These are phyloP conservation scores for Bembecia ichneumoniformis DNA, from an alignment of 2,888 invertebrate species.

Conservation along the genomic window DNA sequence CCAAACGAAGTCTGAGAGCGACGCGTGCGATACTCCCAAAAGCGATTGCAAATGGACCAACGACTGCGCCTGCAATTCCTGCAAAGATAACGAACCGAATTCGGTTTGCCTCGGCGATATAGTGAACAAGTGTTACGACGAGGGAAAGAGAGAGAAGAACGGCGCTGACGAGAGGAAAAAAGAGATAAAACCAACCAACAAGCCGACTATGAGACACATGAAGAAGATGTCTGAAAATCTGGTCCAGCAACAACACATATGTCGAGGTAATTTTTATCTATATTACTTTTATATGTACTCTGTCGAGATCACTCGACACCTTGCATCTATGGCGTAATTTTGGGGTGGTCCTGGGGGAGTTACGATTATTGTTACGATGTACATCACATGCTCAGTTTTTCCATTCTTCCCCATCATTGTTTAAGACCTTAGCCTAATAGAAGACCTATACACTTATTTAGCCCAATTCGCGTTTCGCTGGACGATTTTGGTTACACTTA, in stretches of 20 bases:
- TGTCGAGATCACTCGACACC: no score
- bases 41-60: conserved; percentile 58
- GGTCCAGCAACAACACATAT: conserved; percentile 55
- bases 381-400: no score
- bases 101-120: conserved; percentile 36
- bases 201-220: conserved; percentile 26
- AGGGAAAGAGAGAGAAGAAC: conserved; percentile 16
- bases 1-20: conserved; percentile 49
- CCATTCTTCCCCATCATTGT: no score
- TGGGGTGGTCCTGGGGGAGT: no score
- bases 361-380: no score
- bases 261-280: conserved; percentile 50
- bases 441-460: no score
- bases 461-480: no score
- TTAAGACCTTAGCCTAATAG: no score
- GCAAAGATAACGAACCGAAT: conserved; percentile 33
- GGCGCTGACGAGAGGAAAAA: conserved; percentile 25
- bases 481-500: no score
- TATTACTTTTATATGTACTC: no score
- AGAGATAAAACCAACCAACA: conserved; percentile 17
- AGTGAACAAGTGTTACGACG: conserved; percentile 40
- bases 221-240: conserved; percentile 55
- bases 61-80: conserved; percentile 47
- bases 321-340: no score
- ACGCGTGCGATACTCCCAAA: conserved; percentile 51